Evolutionary conservation across 1,140 invertebrate species (phyloP), one percentile per base, ranked within the genome.

Genomic region (Ylistrum balloti): DNA sequence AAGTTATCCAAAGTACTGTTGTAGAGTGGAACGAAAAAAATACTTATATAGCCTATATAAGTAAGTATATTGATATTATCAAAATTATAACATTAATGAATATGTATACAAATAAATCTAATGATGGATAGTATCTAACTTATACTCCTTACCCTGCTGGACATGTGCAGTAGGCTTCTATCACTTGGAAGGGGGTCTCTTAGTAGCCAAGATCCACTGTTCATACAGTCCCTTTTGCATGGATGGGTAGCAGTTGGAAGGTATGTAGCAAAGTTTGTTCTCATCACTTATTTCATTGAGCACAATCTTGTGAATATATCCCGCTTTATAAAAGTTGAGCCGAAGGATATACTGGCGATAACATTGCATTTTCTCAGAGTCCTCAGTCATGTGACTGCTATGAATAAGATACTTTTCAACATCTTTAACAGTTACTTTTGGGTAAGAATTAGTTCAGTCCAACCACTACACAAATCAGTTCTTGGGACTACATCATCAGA

Each of bases 231-330:
- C 91, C 33, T 89, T 5, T 38, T 91, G 89, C 90, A 91, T 91
- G 7, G 90, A 91, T n/a, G 88, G 90, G 74, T 33, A 85, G n/a
- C 91, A 92, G 85, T 92, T 91, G 38, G 91, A 92, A 38, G 88
- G 48, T 28, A 92, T 34, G 32, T 92, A 92, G 28, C 85, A 89
- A 17, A 41, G n/a, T 3, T 86, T 85, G 34, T 74, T 89, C 15
- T 89, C 35, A 33, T 91, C 87, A 41, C 32, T 32, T 15, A 92
- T 89, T 5, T 2, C 32, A 41, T 92, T 89, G 9, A 85, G 74
- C 91, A 92, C 89, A 11, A 91, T 74, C n/a, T 92, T 88, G 33
- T 92, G 91, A 33, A 92, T 87, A 38, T 91, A 92, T 3, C 85
- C 85, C 48, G 91, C 91, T 87, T 91, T 92, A 41, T 41, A 91